phyloP scores from a whole-genome alignment of 2,113 vertebrate genomes.

The Zingel zingel region DNA sequence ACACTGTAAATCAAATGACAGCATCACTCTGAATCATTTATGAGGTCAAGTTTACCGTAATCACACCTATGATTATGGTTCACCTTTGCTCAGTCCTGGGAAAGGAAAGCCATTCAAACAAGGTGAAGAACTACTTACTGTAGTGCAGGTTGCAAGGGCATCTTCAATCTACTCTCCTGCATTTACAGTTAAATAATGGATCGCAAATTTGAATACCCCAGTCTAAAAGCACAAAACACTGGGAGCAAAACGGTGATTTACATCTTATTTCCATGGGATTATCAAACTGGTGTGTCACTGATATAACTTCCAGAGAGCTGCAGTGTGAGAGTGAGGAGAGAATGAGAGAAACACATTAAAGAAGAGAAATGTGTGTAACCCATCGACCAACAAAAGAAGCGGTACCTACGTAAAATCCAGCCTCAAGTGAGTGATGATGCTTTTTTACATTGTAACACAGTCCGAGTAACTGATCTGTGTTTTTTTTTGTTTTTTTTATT shows the following conservation, averaged over 20 bases:
- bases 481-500: too few species aligned
- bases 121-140: slow-evolving; percentile 25
- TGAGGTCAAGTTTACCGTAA: slow-evolving; percentile 48
- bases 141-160: slow-evolving; percentile 26
- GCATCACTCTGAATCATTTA: slow-evolving; percentile 54
- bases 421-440: background rate
- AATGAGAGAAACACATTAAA: background rate
- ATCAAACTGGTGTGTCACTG: slow-evolving; percentile 20
- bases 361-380: background rate
- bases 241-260: slow-evolving; percentile 29
- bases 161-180: slow-evolving; percentile 27
- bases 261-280: slow-evolving; percentile 60
- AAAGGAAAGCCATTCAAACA: slow-evolving; percentile 34
- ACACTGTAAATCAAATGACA: slow-evolving; percentile 27
- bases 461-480: background rate
- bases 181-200: slow-evolving; percentile 27
- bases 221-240: slow-evolving; percentile 1
- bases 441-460: too few species aligned
- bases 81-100: slow-evolving; percentile 23
- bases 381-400: background rate
- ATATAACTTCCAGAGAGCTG: slow-evolving; percentile 21
- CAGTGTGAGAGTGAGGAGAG: background rate
- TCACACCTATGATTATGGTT: slow-evolving; percentile 36
- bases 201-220: background rate
- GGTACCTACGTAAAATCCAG: background rate